phyloP scores from a whole-genome alignment of 2,797 vertebrate genomes.

The Enteromius trimaculatus region DNA sequence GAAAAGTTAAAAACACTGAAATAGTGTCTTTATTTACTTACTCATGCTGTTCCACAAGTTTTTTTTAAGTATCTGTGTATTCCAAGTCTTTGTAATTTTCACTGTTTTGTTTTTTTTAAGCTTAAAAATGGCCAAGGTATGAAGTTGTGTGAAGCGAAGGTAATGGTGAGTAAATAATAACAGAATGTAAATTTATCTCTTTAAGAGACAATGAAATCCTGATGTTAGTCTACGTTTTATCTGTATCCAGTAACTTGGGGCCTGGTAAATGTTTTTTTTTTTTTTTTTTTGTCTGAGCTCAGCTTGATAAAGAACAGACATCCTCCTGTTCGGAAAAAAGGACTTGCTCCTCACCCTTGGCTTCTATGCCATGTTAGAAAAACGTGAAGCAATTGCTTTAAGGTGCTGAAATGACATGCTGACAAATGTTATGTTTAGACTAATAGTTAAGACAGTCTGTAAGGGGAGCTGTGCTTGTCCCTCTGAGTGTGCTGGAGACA shows the following conservation, averaged over 20 bases:
- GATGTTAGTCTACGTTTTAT: constrained; percentile 8
- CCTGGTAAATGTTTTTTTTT: constrained; percentile 25
- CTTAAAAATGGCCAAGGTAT: background rate
- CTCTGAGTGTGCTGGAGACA: constrained; percentile 65
- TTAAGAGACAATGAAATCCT: constrained; percentile 11
- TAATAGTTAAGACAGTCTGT: constrained; percentile 81
- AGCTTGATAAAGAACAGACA: constrained; percentile 64
- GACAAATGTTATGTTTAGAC: constrained; percentile 90
- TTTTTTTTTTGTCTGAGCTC: constrained; percentile 6
- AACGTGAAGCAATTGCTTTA: constrained; percentile 87
- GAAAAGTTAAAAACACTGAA: background rate
- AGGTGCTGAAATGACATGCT: constrained; percentile 86
- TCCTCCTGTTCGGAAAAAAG: constrained; percentile 71
- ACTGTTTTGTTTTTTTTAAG: background rate
- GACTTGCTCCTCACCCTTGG: constrained; percentile 80
- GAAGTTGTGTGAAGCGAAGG: background rate
- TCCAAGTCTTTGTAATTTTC: background rate
- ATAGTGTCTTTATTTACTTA: background rate
- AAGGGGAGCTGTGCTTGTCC: constrained; percentile 52
- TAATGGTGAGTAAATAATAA: background rate
- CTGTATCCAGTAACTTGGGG: constrained; percentile 34
- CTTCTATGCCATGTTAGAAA: constrained; percentile 82
- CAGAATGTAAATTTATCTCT: background rate
- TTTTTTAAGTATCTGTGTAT: background rate
- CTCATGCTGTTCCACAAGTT: background rate